Conservation (phyloP, 2,113 vertebrate species). For the Brevimyrus niger region DNA sequence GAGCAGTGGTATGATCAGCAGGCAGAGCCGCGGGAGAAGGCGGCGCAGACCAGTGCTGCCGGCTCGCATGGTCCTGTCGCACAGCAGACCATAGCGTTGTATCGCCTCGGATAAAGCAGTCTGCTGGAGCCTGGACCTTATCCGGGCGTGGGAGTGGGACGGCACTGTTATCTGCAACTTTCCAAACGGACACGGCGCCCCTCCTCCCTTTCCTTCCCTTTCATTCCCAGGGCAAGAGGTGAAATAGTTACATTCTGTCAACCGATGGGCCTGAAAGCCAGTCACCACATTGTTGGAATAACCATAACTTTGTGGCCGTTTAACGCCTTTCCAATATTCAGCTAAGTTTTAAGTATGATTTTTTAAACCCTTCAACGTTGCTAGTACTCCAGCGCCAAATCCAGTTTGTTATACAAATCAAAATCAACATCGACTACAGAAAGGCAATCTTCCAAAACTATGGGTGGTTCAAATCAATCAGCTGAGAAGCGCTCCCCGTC, state of each 20-base stretch:
- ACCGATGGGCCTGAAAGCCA: neutral
- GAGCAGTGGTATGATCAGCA: slow-evolving; percentile 41
- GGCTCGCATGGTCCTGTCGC: slow-evolving; percentile 38
- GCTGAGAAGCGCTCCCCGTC: neutral
- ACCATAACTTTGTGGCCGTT: neutral
- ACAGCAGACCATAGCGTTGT: slow-evolving; percentile 35
- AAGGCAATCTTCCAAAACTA: neutral
- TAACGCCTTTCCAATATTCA: neutral
- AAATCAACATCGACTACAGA: neutral
- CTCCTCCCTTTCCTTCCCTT: neutral
- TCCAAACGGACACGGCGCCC: neutral
- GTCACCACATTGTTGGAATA: neutral
- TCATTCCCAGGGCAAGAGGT: slow-evolving; percentile 21
- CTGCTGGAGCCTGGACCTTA: neutral
- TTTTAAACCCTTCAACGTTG: neutral
- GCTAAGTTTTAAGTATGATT: neutral
- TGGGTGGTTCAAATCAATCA: neutral
- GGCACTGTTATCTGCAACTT: slow-evolving; percentile 15
- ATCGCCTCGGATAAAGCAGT: slow-evolving; percentile 7
- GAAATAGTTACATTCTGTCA: slow-evolving; percentile 49
- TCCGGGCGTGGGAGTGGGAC: slow-evolving; percentile 9
- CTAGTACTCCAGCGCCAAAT: neutral
- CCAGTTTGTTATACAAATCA: neutral
- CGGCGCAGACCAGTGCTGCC: slow-evolving; percentile 23
- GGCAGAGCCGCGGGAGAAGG: slow-evolving; percentile 22